Evolutionary conservation across 1,140 invertebrate genomes (phyloP).

Genomic region (Solenopsis invicta): DNA sequence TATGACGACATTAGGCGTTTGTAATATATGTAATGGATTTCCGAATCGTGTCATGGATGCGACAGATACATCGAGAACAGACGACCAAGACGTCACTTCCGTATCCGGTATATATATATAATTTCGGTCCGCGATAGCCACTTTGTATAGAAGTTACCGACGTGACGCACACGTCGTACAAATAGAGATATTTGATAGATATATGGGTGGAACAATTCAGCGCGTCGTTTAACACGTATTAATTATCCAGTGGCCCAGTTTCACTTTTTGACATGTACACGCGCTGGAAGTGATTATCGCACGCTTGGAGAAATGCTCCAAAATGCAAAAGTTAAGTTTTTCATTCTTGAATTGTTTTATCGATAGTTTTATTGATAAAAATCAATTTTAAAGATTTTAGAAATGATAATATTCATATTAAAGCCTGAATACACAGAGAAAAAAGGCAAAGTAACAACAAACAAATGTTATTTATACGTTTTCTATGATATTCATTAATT

Average conservation of each 20-base stretch:
- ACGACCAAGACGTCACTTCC: conserved; percentile 40
- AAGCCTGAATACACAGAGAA: neutral
- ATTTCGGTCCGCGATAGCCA: conserved; percentile 21
- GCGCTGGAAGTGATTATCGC: neutral
- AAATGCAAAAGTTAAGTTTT: neutral
- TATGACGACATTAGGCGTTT: neutral
- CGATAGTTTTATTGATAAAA: neutral
- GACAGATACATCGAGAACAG: conserved; percentile 42
- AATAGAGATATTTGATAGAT: conserved; percentile 11
- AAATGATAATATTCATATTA: neutral
- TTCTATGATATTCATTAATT: too few species aligned
- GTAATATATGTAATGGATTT: conserved; percentile 49
- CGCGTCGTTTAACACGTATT: conserved; percentile 8
- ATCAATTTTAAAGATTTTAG: neutral
- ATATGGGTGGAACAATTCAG: conserved; percentile 27
- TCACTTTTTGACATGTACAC: conserved; percentile 27
- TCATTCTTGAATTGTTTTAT: neutral
- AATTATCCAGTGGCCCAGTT: conserved; percentile 44
- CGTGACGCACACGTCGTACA: neutral
- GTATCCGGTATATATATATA: conserved; percentile 36
- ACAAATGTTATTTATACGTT: too few species aligned
- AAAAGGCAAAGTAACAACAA: too few species aligned
- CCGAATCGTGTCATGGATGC: conserved; percentile 35
- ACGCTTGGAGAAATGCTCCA: neutral
- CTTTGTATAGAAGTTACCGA: conserved; percentile 22